Evolutionary conservation across 2,113 vertebrate species (phyloP), one percentile per base, ranked within the genome.

Genomic region (Carassius gibelio): DNA sequence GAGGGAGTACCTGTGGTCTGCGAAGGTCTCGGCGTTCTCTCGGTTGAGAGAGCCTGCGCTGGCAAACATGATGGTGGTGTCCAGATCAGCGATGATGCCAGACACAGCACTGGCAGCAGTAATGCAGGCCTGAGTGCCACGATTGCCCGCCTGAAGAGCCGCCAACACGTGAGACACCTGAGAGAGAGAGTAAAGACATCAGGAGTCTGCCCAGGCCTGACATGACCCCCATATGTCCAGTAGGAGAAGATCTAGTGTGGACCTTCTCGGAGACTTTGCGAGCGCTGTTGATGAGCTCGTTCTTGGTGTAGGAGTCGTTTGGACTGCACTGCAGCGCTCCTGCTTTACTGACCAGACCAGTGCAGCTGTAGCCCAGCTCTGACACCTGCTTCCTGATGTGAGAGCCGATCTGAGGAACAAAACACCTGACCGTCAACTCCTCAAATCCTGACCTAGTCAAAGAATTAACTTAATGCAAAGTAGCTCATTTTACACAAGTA

Each of bases 11-110:
- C 98, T 96, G 95, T 99, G 98, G 89, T 99, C 97, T 19, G 98
- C 98, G 0, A 99, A 99, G 3, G 97, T 99, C 90, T 99, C 98
- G 0, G 96, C 93, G 3, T 98, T 99, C 93, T 99, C 98, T 0
- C 97, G 92, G 91, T 99, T 98, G 84, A 99, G 95, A 0, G 97
- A 96, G 57, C 98, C 98, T 0, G 98, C 97, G 0, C 97, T 99
- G 36, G 98, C 97, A 55, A 99, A 99, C 98, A 99, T 99, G 94
- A 99, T 99, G 90, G 98, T 99, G 90, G 98, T 99, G 93, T 99
- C 98, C 0, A 99, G 96, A 90, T 99, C 98, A 0, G 98, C 98
- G 1, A 99, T 99, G 92, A 99, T 99, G 61, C 98, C 98, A 0
- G 97, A 96, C 38, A 99, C 98, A 0, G 98, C 96, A 0, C 98